Evolutionary conservation across 2,113 vertebrate genomes (phyloP), one percentile per base, ranked within the genome.

Genomic region (Brachypodius melanocephalos): DNA sequence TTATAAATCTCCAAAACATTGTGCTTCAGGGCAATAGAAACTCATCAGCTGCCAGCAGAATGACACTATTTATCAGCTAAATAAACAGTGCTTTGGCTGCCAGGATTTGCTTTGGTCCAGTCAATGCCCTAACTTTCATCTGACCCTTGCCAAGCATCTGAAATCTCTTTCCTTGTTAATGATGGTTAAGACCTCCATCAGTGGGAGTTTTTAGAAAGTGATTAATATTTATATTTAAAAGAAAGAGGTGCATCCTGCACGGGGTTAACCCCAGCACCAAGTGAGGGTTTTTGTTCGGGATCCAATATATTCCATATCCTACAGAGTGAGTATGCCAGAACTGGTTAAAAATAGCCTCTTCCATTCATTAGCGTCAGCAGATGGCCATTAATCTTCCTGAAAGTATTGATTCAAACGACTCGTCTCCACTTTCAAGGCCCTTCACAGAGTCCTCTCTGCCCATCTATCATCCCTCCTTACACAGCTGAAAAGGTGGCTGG

Each of bases 371-470:
- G 65, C 81, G 67, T 91, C 90, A 95, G 94, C 93, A 97, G 94
- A 96, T 93, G 92, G 93, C 90, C 92, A 97, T 96, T 97, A 97
- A 96, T 97, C 90, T 97, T 96, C 88, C 90, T 95, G 95, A 96
- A 94, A 96, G 94, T 93, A 97, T 96, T 93, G 95, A 96, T 96
- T 96, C 93, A 93, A 94, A 84, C 72, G 84, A 88, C 88, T 94
- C 45, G 57, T 94, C 93, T 96, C 85, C 90, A 90, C 93, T 96
- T 90, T 88, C 88, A 80, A 94, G 75, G 94, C 91, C 90, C 63
- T 96, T 96, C 91, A 90, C 89, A 74, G 91, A 88, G 75, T 83
- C 73, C 89, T 85, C 52, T 83, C 75, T 93, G 82, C 65, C 93
- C 94, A 97, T 97, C 95, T 93, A 96, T 96, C 96, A 97, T 95